Evolutionary conservation across 2,113 vertebrate genomes (phyloP).

Genomic region (Eudyptes chrysolophus): DNA sequence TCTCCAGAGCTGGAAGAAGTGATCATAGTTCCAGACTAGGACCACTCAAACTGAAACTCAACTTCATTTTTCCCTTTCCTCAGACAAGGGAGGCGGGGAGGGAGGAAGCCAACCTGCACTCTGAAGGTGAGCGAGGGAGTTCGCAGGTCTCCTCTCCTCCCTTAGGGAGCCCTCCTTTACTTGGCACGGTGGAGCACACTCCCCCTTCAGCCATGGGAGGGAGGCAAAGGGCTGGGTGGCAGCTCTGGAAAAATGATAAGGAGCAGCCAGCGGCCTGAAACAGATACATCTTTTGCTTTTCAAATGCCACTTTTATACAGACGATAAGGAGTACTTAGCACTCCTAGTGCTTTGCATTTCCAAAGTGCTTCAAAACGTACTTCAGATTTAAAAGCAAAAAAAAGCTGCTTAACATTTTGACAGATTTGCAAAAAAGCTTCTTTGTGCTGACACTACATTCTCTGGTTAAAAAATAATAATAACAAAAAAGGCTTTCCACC

Average conservation of each 20-base stretch:
- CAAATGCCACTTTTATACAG: constrained; percentile 39
- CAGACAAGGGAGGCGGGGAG: neutral
- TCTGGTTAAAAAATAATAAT: constrained; percentile 10
- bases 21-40: neutral
- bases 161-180: neutral
- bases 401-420: constrained; percentile 49
- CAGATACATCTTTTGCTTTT: constrained; percentile 29
- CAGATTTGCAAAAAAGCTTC: constrained; percentile 36
- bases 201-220: neutral
- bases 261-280: neutral
- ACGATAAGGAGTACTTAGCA: constrained; percentile 34
- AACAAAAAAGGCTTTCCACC: neutral
- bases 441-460: constrained; percentile 47
- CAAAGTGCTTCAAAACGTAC: constrained; percentile 63
- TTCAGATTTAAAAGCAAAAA: constrained; percentile 38
- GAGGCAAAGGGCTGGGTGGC: constrained; percentile 11
- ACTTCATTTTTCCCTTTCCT: neutral
- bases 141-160: neutral
- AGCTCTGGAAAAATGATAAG: neutral
- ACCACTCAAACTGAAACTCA: neutral
- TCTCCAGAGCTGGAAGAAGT: constrained; percentile 5
- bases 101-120: neutral
- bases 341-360: constrained; percentile 52
- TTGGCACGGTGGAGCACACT: neutral
- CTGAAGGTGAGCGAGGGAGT: neutral